Base-by-base conservation (phyloP, 2,113 vertebrate genomes). In the Bucco capensis region DNA sequence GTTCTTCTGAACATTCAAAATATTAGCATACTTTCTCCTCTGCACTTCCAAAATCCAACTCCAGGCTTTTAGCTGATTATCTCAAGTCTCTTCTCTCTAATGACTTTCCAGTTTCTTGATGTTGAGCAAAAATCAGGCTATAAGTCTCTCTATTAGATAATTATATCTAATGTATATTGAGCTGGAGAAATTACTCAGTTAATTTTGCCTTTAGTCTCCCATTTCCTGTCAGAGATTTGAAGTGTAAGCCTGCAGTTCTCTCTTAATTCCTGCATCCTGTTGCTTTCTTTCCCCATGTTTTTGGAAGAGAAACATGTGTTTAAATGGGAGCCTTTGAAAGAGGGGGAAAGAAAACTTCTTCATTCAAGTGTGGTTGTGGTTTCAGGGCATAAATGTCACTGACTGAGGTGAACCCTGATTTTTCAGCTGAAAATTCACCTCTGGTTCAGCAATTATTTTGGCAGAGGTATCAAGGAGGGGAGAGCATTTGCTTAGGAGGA, bases 211-310 rank as follows among this genome's bases (percentile, higher is more conserved):
- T 95, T 95, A 89, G 74, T 88, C 83, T 82, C 84, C 86, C 74
- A 87, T 95, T 96, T 97, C 77, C 92, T 88, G 84, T 93, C 86
- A 72, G 91, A 57, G 67, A 75, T 84, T 93, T 85, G 77, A 65
- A 66, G 42, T 44, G 1, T 54, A 90, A 94, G 69, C 54, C 80
- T 90, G 64, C 77, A 91, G 19, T 89, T 85, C 89, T 86, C 42
- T 69, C 83, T 94, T 88, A 89, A 84, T 94, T 96, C 62, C 61
- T 74, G 79, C 58, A 94, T 88, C 57, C 64, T 95, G 86, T 83
- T 96, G 80, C 57, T 76, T 88, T 91, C 60, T 83, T 56, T 40
- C 62, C 31, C 50, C 25, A 2, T n/a, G n/a, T 57, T 71, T 86
- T 83, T 93, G 8, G 51, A 74, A 83, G 72, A 71, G 65, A 92